Percentiles rank a stretch among this genome's conserved stretches.
Conservation (phyloP, 2,113 vertebrate species). For the Larimichthys crocea region DNA sequence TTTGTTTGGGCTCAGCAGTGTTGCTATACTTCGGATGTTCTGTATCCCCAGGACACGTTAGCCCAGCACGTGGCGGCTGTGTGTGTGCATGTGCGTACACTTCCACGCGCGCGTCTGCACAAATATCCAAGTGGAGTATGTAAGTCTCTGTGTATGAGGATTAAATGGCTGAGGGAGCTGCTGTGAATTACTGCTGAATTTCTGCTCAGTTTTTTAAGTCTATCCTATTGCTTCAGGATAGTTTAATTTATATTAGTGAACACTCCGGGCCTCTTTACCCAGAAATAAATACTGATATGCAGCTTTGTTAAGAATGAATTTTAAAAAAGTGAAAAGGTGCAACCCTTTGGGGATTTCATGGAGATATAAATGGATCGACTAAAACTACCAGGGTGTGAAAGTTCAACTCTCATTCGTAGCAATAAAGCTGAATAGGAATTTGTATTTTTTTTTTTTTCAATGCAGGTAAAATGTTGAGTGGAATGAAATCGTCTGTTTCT, state of each 20-base stretch:
- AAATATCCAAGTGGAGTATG: conserved; percentile 41
- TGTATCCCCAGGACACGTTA: conserved; percentile 53
- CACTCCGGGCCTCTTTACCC: conserved; percentile 44
- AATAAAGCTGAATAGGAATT: background rate
- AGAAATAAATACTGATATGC: conserved; percentile 49
- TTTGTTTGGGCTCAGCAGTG: conserved; percentile 77
- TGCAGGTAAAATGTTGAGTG: conserved; percentile 7
- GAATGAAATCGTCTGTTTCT: background rate
- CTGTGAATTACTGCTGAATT: conserved; percentile 49
- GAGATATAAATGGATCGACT: conserved; percentile 37
- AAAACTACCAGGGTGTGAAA: conserved; percentile 28
- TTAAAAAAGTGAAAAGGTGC: conserved; percentile 10
- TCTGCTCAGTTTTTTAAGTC: conserved; percentile 56
- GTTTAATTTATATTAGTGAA: conserved; percentile 43
- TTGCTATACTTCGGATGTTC: conserved; percentile 58
- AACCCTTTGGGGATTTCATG: conserved; percentile 46
- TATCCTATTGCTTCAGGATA: conserved; percentile 29
- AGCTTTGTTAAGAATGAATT: conserved; percentile 41
- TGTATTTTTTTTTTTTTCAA: background rate
- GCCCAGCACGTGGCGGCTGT: conserved; percentile 29
- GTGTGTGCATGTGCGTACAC: conserved; percentile 3
- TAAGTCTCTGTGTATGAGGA: conserved; percentile 52
- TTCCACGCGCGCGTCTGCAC: conserved; percentile 27
- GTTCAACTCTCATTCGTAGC: conserved; percentile 22
- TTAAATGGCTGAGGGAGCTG: conserved; percentile 48